Base-by-base conservation (phyloP, 2,888 invertebrate species). In the Caenorhabditis uteleia region DNA sequence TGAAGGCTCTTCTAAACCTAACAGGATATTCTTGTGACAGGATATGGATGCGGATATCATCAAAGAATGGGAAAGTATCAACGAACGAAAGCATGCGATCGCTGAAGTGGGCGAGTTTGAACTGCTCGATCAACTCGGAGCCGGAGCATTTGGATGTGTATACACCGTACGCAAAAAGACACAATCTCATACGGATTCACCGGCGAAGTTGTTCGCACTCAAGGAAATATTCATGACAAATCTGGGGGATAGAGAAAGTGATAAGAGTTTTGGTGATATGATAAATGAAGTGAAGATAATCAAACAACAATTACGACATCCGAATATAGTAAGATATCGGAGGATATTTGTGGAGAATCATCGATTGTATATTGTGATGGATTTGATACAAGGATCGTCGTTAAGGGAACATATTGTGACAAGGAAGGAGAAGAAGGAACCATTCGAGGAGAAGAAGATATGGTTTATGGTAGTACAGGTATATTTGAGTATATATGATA, bases 101-200 rank as follows among this genome's bases (percentile, higher is more conserved):
- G 66, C 38, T 79, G 84, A 7, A 76, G 84, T 85, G 18, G 83
- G 83, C 2, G 85, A 85, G 23, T 86, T 85, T 71, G 84, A 83
- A 26, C 83, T 86, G 14, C 79, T 85, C 59, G 85, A 86, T 68
- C 80, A 84, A 31, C 73, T 86, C 16, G 86, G 86, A 1, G 80
- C 84, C 7, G 86, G 86, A 12, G 85, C 85, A 1, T 86, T 85
- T 66, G 86, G 86, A 14, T 84, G 84, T 43, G 86, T 86, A n/a
- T 85, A 85, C 71, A 85, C 85, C 72, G 85, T 85, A 8, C 78
- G 82, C 48, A 84, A 84, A 60, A 77, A 78, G 29, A 76, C 80
- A 8, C 51, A 54, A 20, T 50, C 47, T 21, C 49, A 50, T 10
- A 48, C 57, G 16, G 65, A 60, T 16, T 45, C 53, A 16, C 66